Base-by-base conservation (phyloP, 2,797 vertebrate species). In the Cichlasoma orientale region DNA sequence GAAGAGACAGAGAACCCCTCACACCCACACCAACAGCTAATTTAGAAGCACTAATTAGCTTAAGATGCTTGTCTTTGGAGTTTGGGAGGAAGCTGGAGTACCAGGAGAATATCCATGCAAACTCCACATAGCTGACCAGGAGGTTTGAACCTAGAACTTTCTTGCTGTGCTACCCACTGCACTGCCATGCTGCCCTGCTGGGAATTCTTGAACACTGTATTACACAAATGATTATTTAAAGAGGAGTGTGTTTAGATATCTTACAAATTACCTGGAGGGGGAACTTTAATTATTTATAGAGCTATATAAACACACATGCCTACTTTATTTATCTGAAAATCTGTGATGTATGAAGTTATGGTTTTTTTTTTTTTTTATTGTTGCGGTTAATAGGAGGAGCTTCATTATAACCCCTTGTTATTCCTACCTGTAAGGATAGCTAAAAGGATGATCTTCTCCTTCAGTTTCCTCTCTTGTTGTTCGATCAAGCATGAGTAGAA, bases 341-440 rank as follows among this genome's bases (percentile, higher is more conserved):
- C 36, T 72, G 21, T 70, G 4, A 61, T 72, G 14, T 63, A 50
- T 36, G 8, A 19, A 47, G 21, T 47, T 0, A 5, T 50, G 19
- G 19, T 1, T 14, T 57, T 74, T 41, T n/a, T n/a, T n/a, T 1
- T 12, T 55, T 71, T 33, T 12, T 63, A 2, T 18, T 54, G 29
- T 71, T 11, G 10, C 38, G 54, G 25, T 21, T 18, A 21, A 23
- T 23, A 47, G 53, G 50, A 7, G 41, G 38, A 38, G 71, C 52
- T 78, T 36, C 14, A 11, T 23, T 21, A 9, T 47, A 56, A 82
- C 2, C 3, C 71, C 7, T 11, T 21, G 29, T 50, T 41, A 68
- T 56, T 72, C 58, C 33, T 93, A 96, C 95, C 91, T 94, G 78
- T 89, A 53, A 96, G 86, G 25, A 96, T 33, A 11, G 87, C 90